Base-by-base conservation (phyloP, 1,140 invertebrate genomes). In the Drosophila asahinai region DNA sequence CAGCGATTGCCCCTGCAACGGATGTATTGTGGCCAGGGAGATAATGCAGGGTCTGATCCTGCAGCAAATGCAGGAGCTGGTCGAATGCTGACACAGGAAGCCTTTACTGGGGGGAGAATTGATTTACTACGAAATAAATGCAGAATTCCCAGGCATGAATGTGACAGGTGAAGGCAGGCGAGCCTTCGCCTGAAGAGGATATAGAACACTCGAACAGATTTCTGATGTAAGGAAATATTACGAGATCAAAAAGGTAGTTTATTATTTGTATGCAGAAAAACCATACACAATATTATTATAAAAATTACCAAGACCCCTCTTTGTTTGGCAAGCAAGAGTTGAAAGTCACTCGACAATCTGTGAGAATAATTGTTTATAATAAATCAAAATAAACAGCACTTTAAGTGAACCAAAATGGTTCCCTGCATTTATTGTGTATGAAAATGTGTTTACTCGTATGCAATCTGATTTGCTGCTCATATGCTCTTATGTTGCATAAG, bases 1-100 rank as follows among this genome's bases (percentile, higher is more conserved):
- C 12, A 30, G 47, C 2, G 67, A 81, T 15, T 89, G 83, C 40
- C 68, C 65, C 25, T 87, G 83, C 48, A 54, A 80, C 27, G 77
- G 68, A 12, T 87, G 83, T 43, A 47, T 42, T 2, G 48, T 75
- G 43, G 65, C 80, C 38, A 64, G 84, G 15, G 65, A 81, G 48
- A 83, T 80, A 30, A 27, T 83, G n/a, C 78, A 67, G 12, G 52
- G 71, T 3, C 27, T 83, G 36, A 64, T 83, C 15, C 36, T 77
- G 22, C 80, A 83, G n/a, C 71, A 83, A 19, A 33, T 75, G 0
- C 63, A 77, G 30, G 63, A 77, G 30, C 2, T 77, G 49, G 64
- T 12, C 17, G 75, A 77, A 14, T 77, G 74, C 43, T 77, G 17
- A 77, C 15, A n/a, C 14, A 33, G 43, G 12, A 14, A 14, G 14